phyloP scores from a whole-genome alignment of 2,797 vertebrate genomes.

The Hapalemur alaotrensis region DNA sequence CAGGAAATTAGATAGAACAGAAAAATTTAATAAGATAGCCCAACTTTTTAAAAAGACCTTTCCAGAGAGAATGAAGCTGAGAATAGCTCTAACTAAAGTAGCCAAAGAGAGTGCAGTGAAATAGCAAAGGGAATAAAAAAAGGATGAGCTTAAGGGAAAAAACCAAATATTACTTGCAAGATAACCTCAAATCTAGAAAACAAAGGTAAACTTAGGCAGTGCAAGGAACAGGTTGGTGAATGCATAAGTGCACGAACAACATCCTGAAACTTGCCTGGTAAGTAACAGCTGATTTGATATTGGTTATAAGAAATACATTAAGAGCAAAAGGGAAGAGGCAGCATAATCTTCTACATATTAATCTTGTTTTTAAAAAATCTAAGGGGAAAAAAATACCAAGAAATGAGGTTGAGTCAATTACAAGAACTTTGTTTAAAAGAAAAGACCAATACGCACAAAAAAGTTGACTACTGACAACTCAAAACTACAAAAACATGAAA shows the following conservation, averaged over 20 bases:
- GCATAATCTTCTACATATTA: conserved; percentile 72
- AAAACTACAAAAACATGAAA: conserved; percentile 57
- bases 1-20: not conserved
- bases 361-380: conserved; percentile 72
- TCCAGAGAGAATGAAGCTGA: conserved; percentile 50
- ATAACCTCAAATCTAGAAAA: conserved; percentile 61
- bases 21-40: conserved; percentile 33
- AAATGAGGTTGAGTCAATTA: conserved; percentile 70
- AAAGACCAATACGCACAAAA: conserved; percentile 49
- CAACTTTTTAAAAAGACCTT: not conserved
- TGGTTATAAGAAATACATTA: conserved; percentile 74
- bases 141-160: conserved; percentile 27
- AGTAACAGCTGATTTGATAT: conserved; percentile 64
- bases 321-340: conserved; percentile 72
- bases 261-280: conserved; percentile 69
- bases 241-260: conserved; percentile 47
- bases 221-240: conserved; percentile 58
- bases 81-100: conserved; percentile 23
- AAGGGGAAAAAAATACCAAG: conserved; percentile 51
- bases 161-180: conserved; percentile 50
- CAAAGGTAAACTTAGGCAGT: conserved; percentile 61
- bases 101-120: conserved; percentile 44
- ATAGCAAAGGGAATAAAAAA: conserved; percentile 49
- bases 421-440: conserved; percentile 34
- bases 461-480: conserved; percentile 38